A percentile compares a stretch with the other conserved stretches of the same genome.
Evolutionary conservation across 1,140 invertebrate genomes (phyloP).

Genomic region (Drosophila navojoa): DNA sequence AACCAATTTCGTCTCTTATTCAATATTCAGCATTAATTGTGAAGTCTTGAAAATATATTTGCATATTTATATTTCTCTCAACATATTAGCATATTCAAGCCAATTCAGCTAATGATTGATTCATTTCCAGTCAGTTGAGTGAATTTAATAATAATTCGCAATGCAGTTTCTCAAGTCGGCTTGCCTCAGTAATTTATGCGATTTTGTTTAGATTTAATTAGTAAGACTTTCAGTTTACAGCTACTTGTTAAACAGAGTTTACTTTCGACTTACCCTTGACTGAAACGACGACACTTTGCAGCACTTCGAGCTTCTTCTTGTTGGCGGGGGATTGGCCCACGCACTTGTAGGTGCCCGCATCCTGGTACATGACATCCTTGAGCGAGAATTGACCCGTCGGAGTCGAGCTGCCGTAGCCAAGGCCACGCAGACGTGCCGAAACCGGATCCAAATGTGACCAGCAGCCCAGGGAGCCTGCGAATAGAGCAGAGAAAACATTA

Average conservation of each 20-base stretch:
- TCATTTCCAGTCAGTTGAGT: not conserved
- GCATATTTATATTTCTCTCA: too few species aligned
- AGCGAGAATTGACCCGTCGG: conserved; percentile 86
- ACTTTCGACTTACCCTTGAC: conserved; percentile 84
- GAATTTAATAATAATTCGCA: not conserved
- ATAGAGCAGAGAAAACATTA: conserved; percentile 40
- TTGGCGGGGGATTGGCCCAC: conserved; percentile 86
- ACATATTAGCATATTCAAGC: too few species aligned
- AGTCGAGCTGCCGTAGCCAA: conserved; percentile 86
- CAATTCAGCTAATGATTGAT: not conserved
- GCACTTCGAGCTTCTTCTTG: conserved; percentile 84
- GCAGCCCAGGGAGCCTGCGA: conserved; percentile 85
- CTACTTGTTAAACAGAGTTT: not conserved
- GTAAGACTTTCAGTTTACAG: not conserved
- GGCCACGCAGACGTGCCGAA: conserved; percentile 86
- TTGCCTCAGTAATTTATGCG: too few species aligned
- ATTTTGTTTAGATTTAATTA: too few species aligned
- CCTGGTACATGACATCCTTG: conserved; percentile 90
- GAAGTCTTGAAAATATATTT: too few species aligned
- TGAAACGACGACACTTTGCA: conserved; percentile 84
- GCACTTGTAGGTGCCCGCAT: conserved; percentile 90
- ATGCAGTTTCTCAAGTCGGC: too few species aligned
- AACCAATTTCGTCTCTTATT: too few species aligned
- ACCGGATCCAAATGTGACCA: conserved; percentile 85
- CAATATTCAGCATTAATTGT: too few species aligned